Evolutionary conservation across 2,888 invertebrate genomes (phyloP).

Genomic region (Icerya purchasi): DNA sequence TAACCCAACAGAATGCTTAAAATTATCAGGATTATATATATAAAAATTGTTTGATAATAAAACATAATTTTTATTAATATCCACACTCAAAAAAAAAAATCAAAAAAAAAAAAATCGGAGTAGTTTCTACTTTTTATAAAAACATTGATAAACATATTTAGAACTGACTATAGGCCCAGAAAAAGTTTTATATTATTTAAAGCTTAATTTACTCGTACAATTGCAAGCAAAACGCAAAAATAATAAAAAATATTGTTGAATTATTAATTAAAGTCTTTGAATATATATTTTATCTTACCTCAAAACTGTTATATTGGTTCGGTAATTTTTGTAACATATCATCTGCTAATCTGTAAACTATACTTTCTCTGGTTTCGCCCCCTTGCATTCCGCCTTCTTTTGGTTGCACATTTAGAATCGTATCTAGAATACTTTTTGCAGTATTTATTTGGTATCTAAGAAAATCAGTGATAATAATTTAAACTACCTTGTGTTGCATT

Average conservation of each 20-base stretch:
- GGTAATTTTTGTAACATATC: constrained; percentile 82
- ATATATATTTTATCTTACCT: constrained; percentile 31
- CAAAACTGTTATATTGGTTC: constrained; percentile 64
- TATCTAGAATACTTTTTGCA: constrained; percentile 77
- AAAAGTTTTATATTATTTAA: not conserved
- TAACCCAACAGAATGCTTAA: no score
- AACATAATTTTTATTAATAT: no score
- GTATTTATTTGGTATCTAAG: constrained; percentile 76
- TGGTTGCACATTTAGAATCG: constrained; percentile 88
- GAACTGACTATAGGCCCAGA: no score
- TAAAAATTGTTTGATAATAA: no score
- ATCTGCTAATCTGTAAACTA: constrained; percentile 75
- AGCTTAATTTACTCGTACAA: not conserved
- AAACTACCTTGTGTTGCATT: no score
- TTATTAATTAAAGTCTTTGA: not conserved
- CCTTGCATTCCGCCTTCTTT: constrained; percentile 81
- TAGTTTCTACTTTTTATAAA: no score
- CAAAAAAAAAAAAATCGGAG: no score
- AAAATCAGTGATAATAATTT: no score
- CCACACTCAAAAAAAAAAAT: no score
- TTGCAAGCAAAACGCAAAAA: not conserved
- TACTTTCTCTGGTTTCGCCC: constrained; percentile 78
- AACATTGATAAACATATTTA: no score
- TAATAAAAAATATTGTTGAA: not conserved
- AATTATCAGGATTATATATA: no score